These are phyloP conservation scores for Cheirogaleus medius DNA, from an alignment of 2,113 vertebrate genomes.

Conservation along the genomic window DNA sequence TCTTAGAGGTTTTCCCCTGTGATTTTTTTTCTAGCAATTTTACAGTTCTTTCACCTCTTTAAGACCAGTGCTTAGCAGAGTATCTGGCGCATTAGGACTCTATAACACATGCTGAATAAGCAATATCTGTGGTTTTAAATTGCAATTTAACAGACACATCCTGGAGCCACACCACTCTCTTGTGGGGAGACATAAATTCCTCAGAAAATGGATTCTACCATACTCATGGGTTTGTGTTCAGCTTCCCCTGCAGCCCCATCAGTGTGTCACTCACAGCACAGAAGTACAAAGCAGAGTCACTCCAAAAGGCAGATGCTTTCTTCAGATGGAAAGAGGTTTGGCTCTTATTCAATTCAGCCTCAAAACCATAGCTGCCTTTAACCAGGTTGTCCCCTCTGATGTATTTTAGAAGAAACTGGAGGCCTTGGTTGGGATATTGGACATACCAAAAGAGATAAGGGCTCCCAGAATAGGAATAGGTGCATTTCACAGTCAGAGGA, in stretches of 20 bases:
- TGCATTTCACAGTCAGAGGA: constrained; percentile 17
- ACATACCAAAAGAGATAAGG: constrained; percentile 46
- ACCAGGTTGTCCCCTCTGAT: not conserved
- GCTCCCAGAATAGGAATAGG: not conserved
- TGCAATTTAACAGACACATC: not conserved
- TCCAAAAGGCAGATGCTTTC: not conserved
- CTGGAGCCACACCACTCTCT: not conserved
- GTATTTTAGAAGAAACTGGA: constrained; percentile 48
- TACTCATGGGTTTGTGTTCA: not conserved
- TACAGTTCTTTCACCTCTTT: not conserved
- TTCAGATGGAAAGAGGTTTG: constrained; percentile 50
- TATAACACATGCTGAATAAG: not conserved
- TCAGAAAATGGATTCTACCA: not conserved
- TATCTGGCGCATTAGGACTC: not conserved
- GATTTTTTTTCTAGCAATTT: not conserved
- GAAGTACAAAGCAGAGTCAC: constrained; percentile 53
- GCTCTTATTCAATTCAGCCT: constrained; percentile 22
- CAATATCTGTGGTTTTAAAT: not conserved
- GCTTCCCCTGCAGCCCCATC: not conserved
- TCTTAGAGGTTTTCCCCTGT: not conserved
- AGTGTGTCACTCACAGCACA: constrained; percentile 53
- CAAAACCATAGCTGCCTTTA: not conserved
- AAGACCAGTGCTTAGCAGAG: not conserved
- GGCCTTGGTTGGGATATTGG: not conserved
- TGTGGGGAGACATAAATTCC: not conserved